These are phyloP conservation scores for Fabriciana adippe DNA, from an alignment of 2,888 invertebrate species.

Conservation along the genomic window DNA sequence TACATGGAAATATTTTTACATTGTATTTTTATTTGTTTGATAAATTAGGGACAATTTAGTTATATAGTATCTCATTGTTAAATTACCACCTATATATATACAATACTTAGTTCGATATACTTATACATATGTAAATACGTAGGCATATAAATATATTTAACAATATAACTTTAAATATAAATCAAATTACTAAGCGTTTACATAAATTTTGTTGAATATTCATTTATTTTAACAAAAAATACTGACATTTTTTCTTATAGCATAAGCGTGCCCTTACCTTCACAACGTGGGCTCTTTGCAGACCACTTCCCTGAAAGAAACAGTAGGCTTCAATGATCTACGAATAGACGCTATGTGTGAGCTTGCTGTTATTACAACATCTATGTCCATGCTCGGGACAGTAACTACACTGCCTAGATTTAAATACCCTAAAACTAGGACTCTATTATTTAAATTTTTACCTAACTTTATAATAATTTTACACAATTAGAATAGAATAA, in stretches of 20 bases:
- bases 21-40: too few relatives aligned
- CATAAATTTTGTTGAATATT: too few relatives aligned
- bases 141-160: too few relatives aligned
- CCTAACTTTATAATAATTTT: not conserved
- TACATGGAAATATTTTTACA: too few relatives aligned
- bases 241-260: not conserved
- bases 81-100: too few relatives aligned
- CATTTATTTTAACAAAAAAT: too few relatives aligned
- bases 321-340: constrained; percentile 55
- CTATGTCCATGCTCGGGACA: constrained; percentile 76
- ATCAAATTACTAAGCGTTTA: too few relatives aligned
- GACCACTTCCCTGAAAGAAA: constrained; percentile 78
- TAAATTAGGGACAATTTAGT: too few relatives aligned
- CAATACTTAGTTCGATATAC: too few relatives aligned
- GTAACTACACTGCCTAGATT: constrained; percentile 59
- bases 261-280: constrained; percentile 70
- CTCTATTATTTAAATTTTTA: not conserved
- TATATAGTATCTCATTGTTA: too few relatives aligned
- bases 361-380: constrained; percentile 70
- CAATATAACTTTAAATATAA: too few relatives aligned
- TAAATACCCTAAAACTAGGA: constrained; percentile 42
- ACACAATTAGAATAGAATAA: not conserved
- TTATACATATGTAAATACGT: too few relatives aligned
- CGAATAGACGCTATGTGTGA: constrained; percentile 30
- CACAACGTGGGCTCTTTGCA: constrained; percentile 68